A percentile compares a stretch with the other conserved stretches of the same genome.
phyloP scores from a whole-genome alignment of 2,797 vertebrate genomes.

The Oryzias sinensis region DNA sequence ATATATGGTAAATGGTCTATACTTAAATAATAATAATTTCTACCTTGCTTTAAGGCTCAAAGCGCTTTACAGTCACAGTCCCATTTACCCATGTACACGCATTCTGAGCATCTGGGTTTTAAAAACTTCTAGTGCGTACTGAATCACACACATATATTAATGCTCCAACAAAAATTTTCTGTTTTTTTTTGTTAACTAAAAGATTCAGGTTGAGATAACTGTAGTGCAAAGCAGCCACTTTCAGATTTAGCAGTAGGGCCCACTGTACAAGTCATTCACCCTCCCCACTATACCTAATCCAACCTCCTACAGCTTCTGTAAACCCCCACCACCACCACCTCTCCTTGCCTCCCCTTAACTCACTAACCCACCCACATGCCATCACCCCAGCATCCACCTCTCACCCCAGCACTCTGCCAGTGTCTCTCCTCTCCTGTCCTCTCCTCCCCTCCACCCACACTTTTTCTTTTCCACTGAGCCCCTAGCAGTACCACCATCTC shows the following conservation, averaged over 20 bases:
- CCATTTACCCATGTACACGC: too few species aligned
- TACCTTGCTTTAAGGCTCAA: too few species aligned
- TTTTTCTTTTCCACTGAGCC: slow-evolving; percentile 63
- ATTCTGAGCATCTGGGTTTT: too few species aligned
- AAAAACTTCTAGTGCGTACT: too few species aligned
- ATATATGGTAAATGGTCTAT: too few species aligned
- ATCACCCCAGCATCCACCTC: slow-evolving; percentile 70
- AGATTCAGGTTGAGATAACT: slow-evolving; percentile 1
- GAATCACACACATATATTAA: too few species aligned
- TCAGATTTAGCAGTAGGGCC: slow-evolving; percentile 30
- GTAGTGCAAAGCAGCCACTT: slow-evolving; percentile 19
- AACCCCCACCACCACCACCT: slow-evolving; percentile 65
- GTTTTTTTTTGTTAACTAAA: neutral
- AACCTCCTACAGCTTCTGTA: slow-evolving; percentile 58
- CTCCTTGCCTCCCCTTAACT: slow-evolving; percentile 58
- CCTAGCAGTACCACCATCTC: slow-evolving; percentile 70
- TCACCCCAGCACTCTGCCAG: slow-evolving; percentile 69
- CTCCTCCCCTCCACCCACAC: slow-evolving; percentile 70
- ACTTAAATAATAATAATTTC: too few species aligned
- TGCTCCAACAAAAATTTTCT: too few species aligned
- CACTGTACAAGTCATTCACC: slow-evolving; percentile 29
- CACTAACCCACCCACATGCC: slow-evolving; percentile 71
- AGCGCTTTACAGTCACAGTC: too few species aligned
- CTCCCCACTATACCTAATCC: slow-evolving; percentile 40
- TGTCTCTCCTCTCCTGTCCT: slow-evolving; percentile 53